Evolutionary conservation across 2,888 invertebrate genomes (phyloP), one percentile per base, ranked within the genome.

Genomic region (Notocelia uddmanniana): DNA sequence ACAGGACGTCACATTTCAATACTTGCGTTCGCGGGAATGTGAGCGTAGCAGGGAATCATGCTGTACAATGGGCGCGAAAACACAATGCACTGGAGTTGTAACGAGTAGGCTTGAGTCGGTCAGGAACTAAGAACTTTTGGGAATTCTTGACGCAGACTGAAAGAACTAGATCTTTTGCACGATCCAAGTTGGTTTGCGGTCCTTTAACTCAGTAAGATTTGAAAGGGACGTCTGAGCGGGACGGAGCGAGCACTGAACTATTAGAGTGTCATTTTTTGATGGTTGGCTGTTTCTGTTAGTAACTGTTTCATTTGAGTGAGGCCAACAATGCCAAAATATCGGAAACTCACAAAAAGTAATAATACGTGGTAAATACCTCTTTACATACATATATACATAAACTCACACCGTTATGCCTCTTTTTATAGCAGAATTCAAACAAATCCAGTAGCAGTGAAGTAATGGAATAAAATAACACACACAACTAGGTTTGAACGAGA

Each of bases 1-100:
- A 21, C 66, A 52, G 48, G 57, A 55, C 55, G 55, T 57, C 60
- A 68, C 55, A 72, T 57, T 72, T 68, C 62, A 72, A 68, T 68
- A 60, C 62, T 48, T 41, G 71, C 31, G 67, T 60, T 72, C 45
- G 37, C 48, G 48, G 48, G 55, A 68, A 62, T 62, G 48, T 72
- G 37, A 72, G 48, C 62, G 55, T 52, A 60, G 23, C 55, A 60
- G 34, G 48, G 18, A 72, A 62, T 62, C 59, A 55, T 13, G 45
- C 48, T 37, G 70, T 62, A 62, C 72, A 72, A 72, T 67, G 55
- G 67, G 37, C 48, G 45, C 34, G 57, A 68, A 48, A 55, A 68
- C 50, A 62, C 72, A 72, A 72, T 72, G 54, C 67, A 57, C 15
- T 48, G 55, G 55, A 70, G 45, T 67, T 18, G 62, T 55, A 50